Conservation (phyloP, 2,113 vertebrate species). For the Esox niger region DNA sequence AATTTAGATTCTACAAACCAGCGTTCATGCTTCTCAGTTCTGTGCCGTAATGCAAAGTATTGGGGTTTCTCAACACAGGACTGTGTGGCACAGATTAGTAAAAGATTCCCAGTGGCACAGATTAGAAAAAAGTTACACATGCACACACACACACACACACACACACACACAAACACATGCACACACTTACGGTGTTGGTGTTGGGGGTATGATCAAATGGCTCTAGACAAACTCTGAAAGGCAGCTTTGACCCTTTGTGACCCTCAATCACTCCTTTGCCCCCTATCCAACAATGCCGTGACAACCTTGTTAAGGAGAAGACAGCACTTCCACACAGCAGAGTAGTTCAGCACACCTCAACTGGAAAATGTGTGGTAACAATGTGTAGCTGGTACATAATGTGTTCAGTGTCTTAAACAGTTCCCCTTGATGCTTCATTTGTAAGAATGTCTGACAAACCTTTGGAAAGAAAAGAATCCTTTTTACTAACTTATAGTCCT, state of each 20-base stretch:
- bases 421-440: slow-evolving; percentile 59
- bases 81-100: not conserved
- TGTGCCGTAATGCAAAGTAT: not conserved
- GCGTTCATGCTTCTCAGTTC: not conserved
- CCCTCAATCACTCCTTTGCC: slow-evolving; percentile 38
- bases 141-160: slow-evolving; percentile 10
- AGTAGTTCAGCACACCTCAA: slow-evolving; percentile 22
- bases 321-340: slow-evolving; percentile 18
- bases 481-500: slow-evolving; percentile 75
- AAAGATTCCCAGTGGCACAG: too few relatives aligned
- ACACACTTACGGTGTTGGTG: slow-evolving; percentile 32
- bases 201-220: slow-evolving; percentile 50
- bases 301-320: slow-evolving; percentile 18
- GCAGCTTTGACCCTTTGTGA: slow-evolving; percentile 55
- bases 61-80: not conserved
- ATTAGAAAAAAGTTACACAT: too few relatives aligned
- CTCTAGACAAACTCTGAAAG: slow-evolving; percentile 42
- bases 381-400: slow-evolving; percentile 40
- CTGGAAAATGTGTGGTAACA: slow-evolving; percentile 33
- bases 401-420: slow-evolving; percentile 52
- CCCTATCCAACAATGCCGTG: slow-evolving; percentile 43
- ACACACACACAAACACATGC: not conserved
- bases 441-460: slow-evolving; percentile 62
- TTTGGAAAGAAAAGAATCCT: slow-evolving; percentile 44
- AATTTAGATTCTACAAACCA: not conserved